These are phyloP conservation scores for Fopius arisanus DNA, from an alignment of 1,140 invertebrate species.

Conservation along the genomic window DNA sequence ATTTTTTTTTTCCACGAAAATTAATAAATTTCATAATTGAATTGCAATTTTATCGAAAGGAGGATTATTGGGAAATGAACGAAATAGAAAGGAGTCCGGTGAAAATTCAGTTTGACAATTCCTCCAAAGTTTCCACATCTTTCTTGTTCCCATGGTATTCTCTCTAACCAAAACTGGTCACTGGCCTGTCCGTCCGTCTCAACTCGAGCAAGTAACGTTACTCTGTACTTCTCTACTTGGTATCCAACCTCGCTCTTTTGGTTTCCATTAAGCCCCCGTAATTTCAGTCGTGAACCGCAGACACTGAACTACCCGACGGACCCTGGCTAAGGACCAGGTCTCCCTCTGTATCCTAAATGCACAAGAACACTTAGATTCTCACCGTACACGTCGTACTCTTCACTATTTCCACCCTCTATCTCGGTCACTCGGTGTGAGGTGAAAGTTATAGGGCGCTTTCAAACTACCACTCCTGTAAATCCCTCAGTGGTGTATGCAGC, in stretches of 20 bases:
- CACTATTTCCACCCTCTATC: not conserved
- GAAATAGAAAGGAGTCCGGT: not conserved
- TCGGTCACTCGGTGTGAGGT: conserved; percentile 18
- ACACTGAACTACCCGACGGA: not conserved
- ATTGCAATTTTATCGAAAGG: too few species aligned
- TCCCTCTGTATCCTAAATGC: not conserved
- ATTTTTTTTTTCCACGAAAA: too few species aligned
- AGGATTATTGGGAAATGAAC: too few species aligned
- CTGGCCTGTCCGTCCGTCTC: not conserved
- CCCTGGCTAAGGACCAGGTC: not conserved
- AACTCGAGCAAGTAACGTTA: not conserved
- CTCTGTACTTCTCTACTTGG: not conserved
- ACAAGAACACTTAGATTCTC: conserved; percentile 5
- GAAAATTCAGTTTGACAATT: not conserved
- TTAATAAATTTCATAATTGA: too few species aligned
- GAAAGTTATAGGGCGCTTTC: conserved; percentile 32
- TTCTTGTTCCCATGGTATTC: not conserved
- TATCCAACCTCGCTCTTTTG: not conserved
- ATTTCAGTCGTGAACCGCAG: conserved; percentile 1
- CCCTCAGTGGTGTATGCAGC: conserved; percentile 23
- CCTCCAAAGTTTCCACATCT: not conserved
- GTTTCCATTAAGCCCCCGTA: conserved; percentile 1
- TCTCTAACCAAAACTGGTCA: conserved; percentile 1
- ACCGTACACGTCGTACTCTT: not conserved
- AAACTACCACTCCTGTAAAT: conserved; percentile 29